phyloP scores from a whole-genome alignment of 2,797 vertebrate species.

The Acrossocheilus fasciatus region DNA sequence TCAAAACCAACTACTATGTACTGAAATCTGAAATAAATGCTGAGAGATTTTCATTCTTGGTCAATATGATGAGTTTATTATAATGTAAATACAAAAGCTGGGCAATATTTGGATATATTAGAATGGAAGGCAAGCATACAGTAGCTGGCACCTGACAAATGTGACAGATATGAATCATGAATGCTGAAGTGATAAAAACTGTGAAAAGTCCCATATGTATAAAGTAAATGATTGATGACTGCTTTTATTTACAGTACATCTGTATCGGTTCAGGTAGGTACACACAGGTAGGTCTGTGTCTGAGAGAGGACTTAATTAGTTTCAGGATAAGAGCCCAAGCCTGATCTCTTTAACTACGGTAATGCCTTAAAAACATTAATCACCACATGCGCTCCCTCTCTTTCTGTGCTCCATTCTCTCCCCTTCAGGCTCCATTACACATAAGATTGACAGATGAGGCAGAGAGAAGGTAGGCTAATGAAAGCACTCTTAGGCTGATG shows the following conservation, averaged over 20 bases:
- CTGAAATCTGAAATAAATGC: no score
- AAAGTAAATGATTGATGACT: neutral
- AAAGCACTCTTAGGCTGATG: constrained; percentile 55
- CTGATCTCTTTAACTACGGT: constrained; percentile 55
- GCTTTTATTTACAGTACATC: neutral
- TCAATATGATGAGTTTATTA: no score
- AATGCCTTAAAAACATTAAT: constrained; percentile 57
- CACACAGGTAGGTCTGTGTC: constrained; percentile 7
- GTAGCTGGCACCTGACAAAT: no score
- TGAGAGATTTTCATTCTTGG: no score
- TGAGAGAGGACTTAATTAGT: constrained; percentile 60
- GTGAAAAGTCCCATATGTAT: neutral
- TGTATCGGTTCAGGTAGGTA: constrained; percentile 3
- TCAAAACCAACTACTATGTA: no score
- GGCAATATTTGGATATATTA: no score
- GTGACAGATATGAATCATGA: no score
- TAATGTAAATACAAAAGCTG: no score
- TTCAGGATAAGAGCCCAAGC: constrained; percentile 55
- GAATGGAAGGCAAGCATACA: no score
- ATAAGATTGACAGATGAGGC: constrained; percentile 56
- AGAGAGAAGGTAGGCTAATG: constrained; percentile 54
- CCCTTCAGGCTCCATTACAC: constrained; percentile 61
- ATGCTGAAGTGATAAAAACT: neutral
- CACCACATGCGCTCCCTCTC: constrained; percentile 16
- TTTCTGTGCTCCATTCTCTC: constrained; percentile 21